Base-by-base conservation (phyloP, 2,797 vertebrate genomes). In the Melanotaenia pygmaea region DNA sequence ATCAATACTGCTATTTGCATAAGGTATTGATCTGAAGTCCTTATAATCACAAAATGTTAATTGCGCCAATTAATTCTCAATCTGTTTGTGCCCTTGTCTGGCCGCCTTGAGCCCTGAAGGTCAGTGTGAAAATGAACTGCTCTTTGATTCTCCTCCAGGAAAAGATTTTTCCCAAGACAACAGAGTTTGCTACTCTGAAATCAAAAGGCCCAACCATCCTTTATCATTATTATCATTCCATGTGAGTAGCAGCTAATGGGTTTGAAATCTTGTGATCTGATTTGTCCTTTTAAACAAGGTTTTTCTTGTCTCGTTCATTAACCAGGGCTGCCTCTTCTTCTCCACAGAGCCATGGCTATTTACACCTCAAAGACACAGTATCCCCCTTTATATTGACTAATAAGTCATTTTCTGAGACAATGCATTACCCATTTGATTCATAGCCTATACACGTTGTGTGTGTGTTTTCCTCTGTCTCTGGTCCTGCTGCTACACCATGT, bases 1-100 rank as follows among this genome's bases (percentile, higher is more conserved):
- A 95, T 96, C 95, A 96, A 96, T 97, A 96, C 88, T 91, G 89
- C 83, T 93, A 94, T 98, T 97, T 98, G 95, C 96, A 97, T 97
- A 93, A 91, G 82, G 88, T 96, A 99, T 99, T 94, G 97, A 98
- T 97, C 95, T 90, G 82, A 89, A 96, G 95, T 95, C 95, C 96
- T 98, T 99, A 98, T 96, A 96, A 96, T 95, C 92, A 94, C 96
- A 96, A 97, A 97, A 97, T 95, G 95, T 97, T 98, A 99, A 99
- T 98, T 97, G 96, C 93, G 95, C 95, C 96, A 98, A 98, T 98
- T 98, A 98, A 98, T 98, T 97, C 94, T 94, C 95, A 96, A 96
- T 96, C 96, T 97, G 94, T 96, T 96, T 94, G 90, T 94, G 95
- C 94, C 95, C 93, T 93, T 95, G 94, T 91, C 94, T 95, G 93